These are phyloP conservation scores for Eira barbara DNA, from an alignment of 2,113 vertebrate species.

Conservation along the genomic window DNA sequence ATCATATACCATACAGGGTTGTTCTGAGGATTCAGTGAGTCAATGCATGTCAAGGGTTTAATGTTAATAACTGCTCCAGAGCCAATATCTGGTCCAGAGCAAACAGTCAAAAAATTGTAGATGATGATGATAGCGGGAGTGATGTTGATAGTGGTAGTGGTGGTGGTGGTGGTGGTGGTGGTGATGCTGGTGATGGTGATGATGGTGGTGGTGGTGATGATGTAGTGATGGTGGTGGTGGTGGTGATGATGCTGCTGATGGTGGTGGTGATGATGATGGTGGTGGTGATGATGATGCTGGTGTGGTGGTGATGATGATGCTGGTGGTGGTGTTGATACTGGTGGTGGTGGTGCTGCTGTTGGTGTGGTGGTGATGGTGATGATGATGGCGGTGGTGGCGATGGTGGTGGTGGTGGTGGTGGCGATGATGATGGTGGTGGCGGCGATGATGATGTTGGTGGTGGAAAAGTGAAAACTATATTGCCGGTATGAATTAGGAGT, in stretches of 20 bases:
- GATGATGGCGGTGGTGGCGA: background rate
- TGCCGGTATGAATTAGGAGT: background rate
- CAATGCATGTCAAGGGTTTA: background rate
- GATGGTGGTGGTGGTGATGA: accelerated
- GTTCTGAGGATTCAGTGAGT: background rate
- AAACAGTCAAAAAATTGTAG: background rate
- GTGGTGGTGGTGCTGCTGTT: accelerated
- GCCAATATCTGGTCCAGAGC: background rate
- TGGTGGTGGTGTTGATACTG: background rate
- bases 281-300: accelerated
- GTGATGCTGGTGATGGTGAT: accelerated
- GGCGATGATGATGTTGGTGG: background rate
- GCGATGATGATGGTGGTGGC: background rate
- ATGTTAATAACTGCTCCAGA: background rate
- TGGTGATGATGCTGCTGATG: accelerated
- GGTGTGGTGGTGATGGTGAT: no score
- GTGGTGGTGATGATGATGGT: accelerated
- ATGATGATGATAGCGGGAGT: background rate
- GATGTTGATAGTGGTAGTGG: background rate
- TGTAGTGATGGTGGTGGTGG: accelerated
- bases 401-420: background rate
- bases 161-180: background rate
- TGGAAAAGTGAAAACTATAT: background rate
- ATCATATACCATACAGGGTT: no score
- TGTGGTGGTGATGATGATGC: accelerated